These are phyloP conservation scores for Lipotes vexillifer DNA, from an alignment of 2,113 vertebrate species.

Conservation along the genomic window DNA sequence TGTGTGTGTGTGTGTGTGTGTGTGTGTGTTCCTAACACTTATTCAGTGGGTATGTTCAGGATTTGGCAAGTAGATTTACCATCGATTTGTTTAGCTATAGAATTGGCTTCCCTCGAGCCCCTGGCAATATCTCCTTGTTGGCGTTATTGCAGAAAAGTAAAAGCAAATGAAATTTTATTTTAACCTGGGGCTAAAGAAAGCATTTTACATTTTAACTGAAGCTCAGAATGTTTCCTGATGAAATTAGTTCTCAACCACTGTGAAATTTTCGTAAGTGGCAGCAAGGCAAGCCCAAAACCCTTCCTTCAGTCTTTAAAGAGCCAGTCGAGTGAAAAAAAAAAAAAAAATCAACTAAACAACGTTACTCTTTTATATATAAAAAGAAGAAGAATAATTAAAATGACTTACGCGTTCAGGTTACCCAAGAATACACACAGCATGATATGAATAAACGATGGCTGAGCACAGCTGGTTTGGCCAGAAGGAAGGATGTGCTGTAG, in stretches of 20 bases:
- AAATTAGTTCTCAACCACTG: slow-evolving; percentile 34
- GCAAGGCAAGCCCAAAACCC: not conserved
- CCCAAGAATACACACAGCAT: not conserved
- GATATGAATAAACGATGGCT: not conserved
- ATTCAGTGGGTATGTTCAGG: not conserved
- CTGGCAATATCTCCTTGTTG: slow-evolving; percentile 38
- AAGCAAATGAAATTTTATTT: slow-evolving; percentile 57
- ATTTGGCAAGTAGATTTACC: slow-evolving; percentile 60
- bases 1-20: not conserved
- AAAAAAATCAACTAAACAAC: not conserved
- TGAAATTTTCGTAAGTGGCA: slow-evolving; percentile 40
- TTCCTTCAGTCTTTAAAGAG: not conserved
- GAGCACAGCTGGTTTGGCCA: not conserved
- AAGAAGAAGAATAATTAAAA: not conserved
- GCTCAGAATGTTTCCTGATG: slow-evolving; percentile 47
- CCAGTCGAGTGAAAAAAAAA: not conserved
- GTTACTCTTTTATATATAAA: not conserved
- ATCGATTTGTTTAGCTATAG: slow-evolving; percentile 23
- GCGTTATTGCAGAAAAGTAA: slow-evolving; percentile 58
- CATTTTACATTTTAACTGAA: slow-evolving; percentile 62
- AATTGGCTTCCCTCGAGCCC: not conserved
- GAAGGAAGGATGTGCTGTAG: not conserved
- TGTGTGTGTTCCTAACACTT: not conserved
- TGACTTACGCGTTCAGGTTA: not conserved
- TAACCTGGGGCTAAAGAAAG: slow-evolving; percentile 31